A percentile compares a stretch with the other conserved stretches of the same genome.
phyloP scores from a whole-genome alignment of 2,113 vertebrate species.

The Eonycteris spelaea region DNA sequence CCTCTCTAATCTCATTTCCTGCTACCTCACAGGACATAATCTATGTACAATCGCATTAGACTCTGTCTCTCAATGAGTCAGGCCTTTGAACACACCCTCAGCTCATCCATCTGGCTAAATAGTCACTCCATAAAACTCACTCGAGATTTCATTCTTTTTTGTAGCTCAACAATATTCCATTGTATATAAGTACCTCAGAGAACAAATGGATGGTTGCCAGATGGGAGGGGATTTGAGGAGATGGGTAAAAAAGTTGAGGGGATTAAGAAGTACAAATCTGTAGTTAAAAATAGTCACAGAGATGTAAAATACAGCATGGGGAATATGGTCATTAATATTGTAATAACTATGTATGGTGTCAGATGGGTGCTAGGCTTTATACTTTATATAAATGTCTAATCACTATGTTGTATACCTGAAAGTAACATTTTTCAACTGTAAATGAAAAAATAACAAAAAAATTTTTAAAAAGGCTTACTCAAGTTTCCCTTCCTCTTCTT shows the following conservation, averaged over 20 bases:
- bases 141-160: background rate
- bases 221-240: background rate
- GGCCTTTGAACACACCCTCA: background rate
- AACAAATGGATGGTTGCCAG: background rate
- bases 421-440: background rate
- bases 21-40: accelerated
- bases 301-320: background rate
- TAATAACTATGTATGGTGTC: background rate
- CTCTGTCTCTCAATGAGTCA: background rate
- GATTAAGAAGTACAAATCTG: background rate
- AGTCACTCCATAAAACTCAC: background rate
- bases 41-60: background rate
- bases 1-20: background rate
- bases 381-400: background rate
- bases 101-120: background rate
- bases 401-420: background rate
- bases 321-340: background rate
- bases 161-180: background rate
- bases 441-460: background rate
- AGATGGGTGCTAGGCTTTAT: background rate
- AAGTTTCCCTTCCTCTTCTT: background rate
- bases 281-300: background rate
- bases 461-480: background rate
- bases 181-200: background rate
- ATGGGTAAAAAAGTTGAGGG: background rate